These are phyloP conservation scores for Heliocidaris tuberculata DNA, from an alignment of 35 echinoderm and acorn worm genomes.

Conservation along the genomic window DNA sequence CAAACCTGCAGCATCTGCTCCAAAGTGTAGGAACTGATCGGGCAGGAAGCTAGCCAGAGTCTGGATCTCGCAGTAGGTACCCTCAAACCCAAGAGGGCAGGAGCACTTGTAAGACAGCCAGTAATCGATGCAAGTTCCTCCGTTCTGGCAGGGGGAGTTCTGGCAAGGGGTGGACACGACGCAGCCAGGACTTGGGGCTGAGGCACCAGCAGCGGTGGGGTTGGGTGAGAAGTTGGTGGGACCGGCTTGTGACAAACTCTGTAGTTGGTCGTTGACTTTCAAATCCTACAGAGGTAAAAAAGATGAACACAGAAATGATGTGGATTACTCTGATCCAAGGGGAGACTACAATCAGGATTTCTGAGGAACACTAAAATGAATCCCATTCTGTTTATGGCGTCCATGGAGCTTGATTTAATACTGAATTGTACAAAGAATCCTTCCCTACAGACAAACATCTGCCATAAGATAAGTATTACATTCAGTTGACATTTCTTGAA, in stretches of 20 bases:
- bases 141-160: slow-evolving; percentile 69
- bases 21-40: slow-evolving; percentile 80
- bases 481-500: too few species aligned
- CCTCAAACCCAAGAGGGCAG: slow-evolving; percentile 75
- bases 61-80: slow-evolving; percentile 73
- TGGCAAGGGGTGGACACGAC: slow-evolving; percentile 58
- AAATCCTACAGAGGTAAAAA: slow-evolving; percentile 70
- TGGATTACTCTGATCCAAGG: neutral
- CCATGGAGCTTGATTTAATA: too few species aligned
- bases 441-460: too few species aligned
- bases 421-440: too few species aligned
- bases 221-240: slow-evolving; percentile 22
- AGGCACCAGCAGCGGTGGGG: neutral
- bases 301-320: neutral
- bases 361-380: too few species aligned
- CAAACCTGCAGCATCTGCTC: slow-evolving; percentile 37
- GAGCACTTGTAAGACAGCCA: slow-evolving; percentile 80
- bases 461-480: too few species aligned
- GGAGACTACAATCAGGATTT: neutral
- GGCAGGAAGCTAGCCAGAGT: slow-evolving; percentile 80
- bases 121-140: slow-evolving; percentile 69
- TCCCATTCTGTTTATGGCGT: too few species aligned
- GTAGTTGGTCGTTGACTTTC: slow-evolving; percentile 64
- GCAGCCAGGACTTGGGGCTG: slow-evolving; percentile 65
- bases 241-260: slow-evolving; percentile 57